These are phyloP conservation scores for Elgaria multicarinata DNA, from an alignment of 2,113 vertebrate species.

Conservation along the genomic window DNA sequence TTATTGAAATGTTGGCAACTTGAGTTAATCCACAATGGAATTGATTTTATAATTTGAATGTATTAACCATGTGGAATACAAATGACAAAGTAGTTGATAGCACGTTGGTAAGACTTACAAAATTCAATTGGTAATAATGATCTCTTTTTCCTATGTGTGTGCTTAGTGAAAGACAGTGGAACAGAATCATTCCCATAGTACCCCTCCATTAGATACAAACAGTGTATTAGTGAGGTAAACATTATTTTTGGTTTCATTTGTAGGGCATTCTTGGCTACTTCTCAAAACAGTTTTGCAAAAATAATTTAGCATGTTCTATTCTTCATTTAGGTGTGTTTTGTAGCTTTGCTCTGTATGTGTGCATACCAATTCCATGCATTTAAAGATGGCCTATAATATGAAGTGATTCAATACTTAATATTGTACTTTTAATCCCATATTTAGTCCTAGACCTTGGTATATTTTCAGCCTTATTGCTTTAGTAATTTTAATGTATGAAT, in stretches of 20 bases:
- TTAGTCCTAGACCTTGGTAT: background rate
- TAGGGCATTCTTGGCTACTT: background rate
- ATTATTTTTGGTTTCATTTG: background rate
- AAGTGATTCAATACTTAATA: background rate
- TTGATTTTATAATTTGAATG: background rate
- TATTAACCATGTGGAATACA: background rate
- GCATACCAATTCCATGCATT: background rate
- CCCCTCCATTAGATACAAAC: no score
- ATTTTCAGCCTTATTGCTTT: background rate
- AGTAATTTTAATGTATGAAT: background rate
- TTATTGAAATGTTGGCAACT: background rate
- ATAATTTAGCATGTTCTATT: background rate
- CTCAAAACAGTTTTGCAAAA: background rate
- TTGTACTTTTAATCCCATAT: background rate
- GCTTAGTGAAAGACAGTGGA: background rate
- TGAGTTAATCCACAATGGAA: background rate
- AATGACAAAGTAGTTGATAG: background rate
- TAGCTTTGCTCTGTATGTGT: background rate
- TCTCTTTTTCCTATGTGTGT: background rate
- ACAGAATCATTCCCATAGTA: background rate
- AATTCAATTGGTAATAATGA: background rate
- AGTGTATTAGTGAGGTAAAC: no score
- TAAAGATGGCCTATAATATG: background rate
- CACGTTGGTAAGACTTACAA: background rate
- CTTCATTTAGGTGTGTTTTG: background rate